phyloP scores from a whole-genome alignment of 2,888 invertebrate genomes.

The Operophtera brumata region DNA sequence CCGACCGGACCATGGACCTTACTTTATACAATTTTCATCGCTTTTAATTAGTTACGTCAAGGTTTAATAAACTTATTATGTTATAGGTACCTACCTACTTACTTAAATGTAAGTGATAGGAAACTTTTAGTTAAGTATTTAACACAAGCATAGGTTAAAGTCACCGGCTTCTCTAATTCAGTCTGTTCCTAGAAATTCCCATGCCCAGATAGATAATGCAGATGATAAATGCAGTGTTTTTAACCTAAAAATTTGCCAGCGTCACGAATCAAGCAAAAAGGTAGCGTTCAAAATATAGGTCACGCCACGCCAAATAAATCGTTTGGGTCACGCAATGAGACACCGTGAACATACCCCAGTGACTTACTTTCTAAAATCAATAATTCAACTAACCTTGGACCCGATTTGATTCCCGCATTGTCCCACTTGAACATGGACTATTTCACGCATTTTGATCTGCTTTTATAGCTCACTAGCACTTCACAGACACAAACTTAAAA shows the following conservation, averaged over 20 bases:
- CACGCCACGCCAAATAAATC: neutral
- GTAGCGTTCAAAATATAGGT: neutral
- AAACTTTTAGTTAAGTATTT: neutral
- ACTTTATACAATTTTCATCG: too few species aligned
- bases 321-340: neutral
- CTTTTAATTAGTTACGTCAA: neutral
- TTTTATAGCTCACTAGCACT: slow-evolving; percentile 1
- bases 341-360: neutral
- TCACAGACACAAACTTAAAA: neutral
- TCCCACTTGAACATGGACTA: slow-evolving; percentile 95
- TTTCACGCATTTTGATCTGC: slow-evolving; percentile 90
- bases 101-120: neutral
- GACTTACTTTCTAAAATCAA: slow-evolving; percentile 4
- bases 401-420: slow-evolving; percentile 98
- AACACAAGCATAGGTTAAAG: too few species aligned
- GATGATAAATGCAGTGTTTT: neutral
- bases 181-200: too few species aligned
- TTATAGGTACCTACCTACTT: neutral
- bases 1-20: too few species aligned
- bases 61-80: too few species aligned
- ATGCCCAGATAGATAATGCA: neutral
- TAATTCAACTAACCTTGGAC: slow-evolving; percentile 84
- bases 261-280: too few species aligned
- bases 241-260: slow-evolving; percentile 14
- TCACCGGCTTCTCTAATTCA: too few species aligned